Evolutionary conservation across 2,888 invertebrate species (phyloP).

Genomic region (Rotaria sp.): DNA sequence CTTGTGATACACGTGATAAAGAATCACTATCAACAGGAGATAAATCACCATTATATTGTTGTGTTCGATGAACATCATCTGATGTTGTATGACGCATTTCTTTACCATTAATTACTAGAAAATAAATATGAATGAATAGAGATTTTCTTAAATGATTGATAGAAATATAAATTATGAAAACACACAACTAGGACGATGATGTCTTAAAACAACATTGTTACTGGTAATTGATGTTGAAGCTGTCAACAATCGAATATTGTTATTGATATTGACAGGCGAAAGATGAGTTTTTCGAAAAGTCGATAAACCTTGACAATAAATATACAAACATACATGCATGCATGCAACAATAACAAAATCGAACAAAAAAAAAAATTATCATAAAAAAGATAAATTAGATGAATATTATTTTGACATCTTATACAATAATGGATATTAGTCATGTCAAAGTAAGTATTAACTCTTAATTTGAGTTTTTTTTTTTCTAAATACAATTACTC

Average conservation of each 20-base stretch:
- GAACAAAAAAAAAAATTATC: not conserved
- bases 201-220: constrained; percentile 4
- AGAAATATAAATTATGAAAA: not conserved
- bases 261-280: constrained; percentile 11
- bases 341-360: constrained; percentile 8
- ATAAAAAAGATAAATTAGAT: not conserved
- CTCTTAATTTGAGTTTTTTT: too few species aligned
- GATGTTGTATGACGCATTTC: constrained; percentile 8
- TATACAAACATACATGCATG: not conserved
- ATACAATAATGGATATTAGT: not conserved
- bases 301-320: constrained; percentile 14
- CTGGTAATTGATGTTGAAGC: not conserved
- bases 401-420: not conserved
- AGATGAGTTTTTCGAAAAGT: constrained; percentile 19
- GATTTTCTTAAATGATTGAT: not conserved
- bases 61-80: not conserved
- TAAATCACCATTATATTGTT: not conserved
- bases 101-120: constrained; percentile 12
- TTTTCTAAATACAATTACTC: too few species aligned
- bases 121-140: not conserved
- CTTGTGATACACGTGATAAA: constrained; percentile 17
- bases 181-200: constrained; percentile 22
- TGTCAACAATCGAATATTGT: not conserved
- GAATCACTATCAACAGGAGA: constrained; percentile 30
- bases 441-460: too few species aligned